Evolutionary conservation across 1,140 invertebrate species (phyloP).

Genomic region (Drosophila ercepeae): DNA sequence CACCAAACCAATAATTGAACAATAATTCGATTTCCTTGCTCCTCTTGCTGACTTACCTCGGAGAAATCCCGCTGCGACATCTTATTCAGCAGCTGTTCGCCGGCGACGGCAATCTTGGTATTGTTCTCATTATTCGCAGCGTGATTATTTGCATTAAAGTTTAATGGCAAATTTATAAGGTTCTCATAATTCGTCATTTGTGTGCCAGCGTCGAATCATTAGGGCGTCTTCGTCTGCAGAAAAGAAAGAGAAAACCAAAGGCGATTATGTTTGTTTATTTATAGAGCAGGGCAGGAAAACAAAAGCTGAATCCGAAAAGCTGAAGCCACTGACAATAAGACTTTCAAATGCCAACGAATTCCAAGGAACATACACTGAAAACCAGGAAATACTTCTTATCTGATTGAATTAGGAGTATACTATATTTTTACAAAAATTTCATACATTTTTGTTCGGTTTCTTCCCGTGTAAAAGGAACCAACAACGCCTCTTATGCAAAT

Average conservation of each 20-base stretch:
- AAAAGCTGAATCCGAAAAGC: slow-evolving; percentile 7
- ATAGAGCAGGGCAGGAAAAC: slow-evolving; percentile 22
- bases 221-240: slow-evolving; percentile 52
- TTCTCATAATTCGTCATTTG: slow-evolving; percentile 84
- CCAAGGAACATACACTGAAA: slow-evolving; percentile 49
- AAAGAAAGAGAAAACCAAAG: slow-evolving; percentile 27
- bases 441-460: too few relatives aligned
- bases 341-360: slow-evolving; percentile 71
- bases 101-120: slow-evolving; percentile 58
- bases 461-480: neutral
- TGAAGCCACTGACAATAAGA: slow-evolving; percentile 53
- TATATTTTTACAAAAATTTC: too few relatives aligned
- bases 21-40: slow-evolving; percentile 25
- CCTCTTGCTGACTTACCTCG: slow-evolving; percentile 65
- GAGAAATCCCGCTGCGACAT: slow-evolving; percentile 83
- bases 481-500: slow-evolving; percentile 72
- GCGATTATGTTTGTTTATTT: slow-evolving; percentile 30
- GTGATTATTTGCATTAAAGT: slow-evolving; percentile 78
- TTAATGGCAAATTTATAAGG: slow-evolving; percentile 81
- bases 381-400: neutral
- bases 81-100: slow-evolving; percentile 75
- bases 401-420: too few relatives aligned
- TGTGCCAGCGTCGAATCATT: slow-evolving; percentile 62
- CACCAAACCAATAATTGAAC: slow-evolving; percentile 35
- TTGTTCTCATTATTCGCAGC: slow-evolving; percentile 70